These are phyloP conservation scores for Stramonita haemastoma DNA, from an alignment of 2,888 invertebrate genomes.

Conservation along the genomic window DNA sequence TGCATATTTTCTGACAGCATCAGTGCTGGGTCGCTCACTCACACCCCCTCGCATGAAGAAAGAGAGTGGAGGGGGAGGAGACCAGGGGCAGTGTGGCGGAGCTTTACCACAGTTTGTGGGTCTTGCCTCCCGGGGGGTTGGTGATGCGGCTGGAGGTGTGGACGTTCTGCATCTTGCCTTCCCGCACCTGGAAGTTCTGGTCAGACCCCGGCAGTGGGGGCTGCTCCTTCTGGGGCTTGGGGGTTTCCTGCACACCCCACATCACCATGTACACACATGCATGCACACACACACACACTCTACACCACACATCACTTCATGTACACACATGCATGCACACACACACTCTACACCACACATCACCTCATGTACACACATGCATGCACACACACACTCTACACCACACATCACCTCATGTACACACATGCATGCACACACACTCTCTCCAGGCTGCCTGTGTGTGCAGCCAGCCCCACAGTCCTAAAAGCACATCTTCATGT, in stretches of 20 bases:
- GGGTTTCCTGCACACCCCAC: conserved; percentile 19
- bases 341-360: not conserved
- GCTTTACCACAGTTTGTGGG: conserved; percentile 52
- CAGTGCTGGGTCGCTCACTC: not conserved
- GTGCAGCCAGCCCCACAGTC: no score
- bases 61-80: not conserved
- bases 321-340: not conserved
- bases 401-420: no score
- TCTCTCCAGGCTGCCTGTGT: no score
- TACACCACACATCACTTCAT: not conserved
- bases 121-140: conserved; percentile 54
- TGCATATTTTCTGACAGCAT: no score
- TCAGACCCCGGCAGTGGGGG: conserved; percentile 40
- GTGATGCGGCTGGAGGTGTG: conserved; percentile 51
- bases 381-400: no score
- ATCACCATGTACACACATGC: no score
- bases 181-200: conserved; percentile 39
- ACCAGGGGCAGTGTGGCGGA: not conserved
- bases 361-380: no score
- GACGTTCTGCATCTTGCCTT: conserved; percentile 45
- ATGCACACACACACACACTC: no score
- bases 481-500: no score
- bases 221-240: conserved; percentile 37
- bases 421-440: no score
- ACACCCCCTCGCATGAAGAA: not conserved